phyloP scores from a whole-genome alignment of 1,140 invertebrate genomes.

The Colletes latitarsis region DNA sequence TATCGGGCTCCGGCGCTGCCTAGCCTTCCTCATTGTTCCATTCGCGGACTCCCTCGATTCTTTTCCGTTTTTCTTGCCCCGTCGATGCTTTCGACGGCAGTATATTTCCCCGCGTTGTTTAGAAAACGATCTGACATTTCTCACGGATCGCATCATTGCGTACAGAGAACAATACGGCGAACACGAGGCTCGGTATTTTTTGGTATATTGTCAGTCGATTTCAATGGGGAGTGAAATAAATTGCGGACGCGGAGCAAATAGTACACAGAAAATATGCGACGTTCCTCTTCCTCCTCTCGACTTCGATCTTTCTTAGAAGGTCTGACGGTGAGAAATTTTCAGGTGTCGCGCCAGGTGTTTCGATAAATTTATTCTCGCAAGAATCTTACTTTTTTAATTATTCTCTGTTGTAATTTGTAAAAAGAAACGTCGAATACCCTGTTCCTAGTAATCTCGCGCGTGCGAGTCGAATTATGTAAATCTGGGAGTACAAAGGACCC shows the following conservation, averaged over 20 bases:
- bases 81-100: constrained; percentile 27
- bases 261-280: too few relatives aligned
- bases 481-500: constrained; percentile 24
- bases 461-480: constrained; percentile 18
- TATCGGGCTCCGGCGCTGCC: constrained; percentile 19
- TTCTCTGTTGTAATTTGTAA: background rate
- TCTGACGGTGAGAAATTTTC: too few relatives aligned
- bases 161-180: constrained; percentile 15
- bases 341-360: too few relatives aligned
- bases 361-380: background rate
- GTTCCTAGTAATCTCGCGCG: background rate
- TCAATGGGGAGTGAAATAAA: constrained; percentile 23
- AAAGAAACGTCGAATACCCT: background rate
- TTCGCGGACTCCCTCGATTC: background rate
- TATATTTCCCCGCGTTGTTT: constrained; percentile 49
- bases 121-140: constrained; percentile 31
- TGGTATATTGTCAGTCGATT: constrained; percentile 8
- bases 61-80: constrained; percentile 10
- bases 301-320: too few relatives aligned
- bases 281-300: too few relatives aligned
- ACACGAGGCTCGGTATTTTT: background rate
- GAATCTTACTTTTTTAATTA: background rate
- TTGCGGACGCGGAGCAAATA: background rate
- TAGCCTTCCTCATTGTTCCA: constrained; percentile 39
- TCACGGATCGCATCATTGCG: constrained; percentile 34